These are phyloP conservation scores for Passerina amoena DNA, from an alignment of 2,113 vertebrate genomes.

Conservation along the genomic window DNA sequence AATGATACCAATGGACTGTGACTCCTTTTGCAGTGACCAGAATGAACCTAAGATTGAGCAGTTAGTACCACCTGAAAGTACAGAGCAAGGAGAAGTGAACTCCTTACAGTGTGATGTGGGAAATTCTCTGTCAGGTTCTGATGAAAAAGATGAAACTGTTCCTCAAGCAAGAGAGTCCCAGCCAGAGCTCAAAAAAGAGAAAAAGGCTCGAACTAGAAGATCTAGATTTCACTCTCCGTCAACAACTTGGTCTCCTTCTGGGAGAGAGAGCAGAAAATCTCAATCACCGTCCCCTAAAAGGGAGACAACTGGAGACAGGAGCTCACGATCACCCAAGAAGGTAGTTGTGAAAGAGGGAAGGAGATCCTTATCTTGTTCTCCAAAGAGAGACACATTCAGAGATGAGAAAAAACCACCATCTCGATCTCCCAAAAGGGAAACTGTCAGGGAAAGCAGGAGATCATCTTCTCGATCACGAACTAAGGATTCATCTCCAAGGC, in stretches of 20 bases:
- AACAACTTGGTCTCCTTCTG: slow-evolving; percentile 90
- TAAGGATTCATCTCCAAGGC: slow-evolving; percentile 72
- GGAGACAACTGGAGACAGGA: slow-evolving; percentile 71
- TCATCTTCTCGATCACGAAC: slow-evolving; percentile 63
- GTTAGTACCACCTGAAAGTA: slow-evolving; percentile 7
- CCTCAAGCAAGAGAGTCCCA: slow-evolving; percentile 58
- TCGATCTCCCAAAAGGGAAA: slow-evolving; percentile 84
- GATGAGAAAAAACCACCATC: slow-evolving; percentile 74
- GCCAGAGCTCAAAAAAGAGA: slow-evolving; percentile 61
- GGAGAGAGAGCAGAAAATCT: slow-evolving; percentile 74
- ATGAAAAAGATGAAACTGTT: slow-evolving; percentile 51
- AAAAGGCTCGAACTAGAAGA: slow-evolving; percentile 75
- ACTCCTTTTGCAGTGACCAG: slow-evolving; percentile 84
- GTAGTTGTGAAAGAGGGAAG: slow-evolving; percentile 51
- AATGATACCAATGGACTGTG: slow-evolving; percentile 90
- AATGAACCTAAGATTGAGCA: slow-evolving; percentile 70
- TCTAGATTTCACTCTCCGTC: slow-evolving; percentile 95
- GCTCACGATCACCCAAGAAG: slow-evolving; percentile 75
- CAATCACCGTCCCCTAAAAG: slow-evolving; percentile 76
- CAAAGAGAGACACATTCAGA: slow-evolving; percentile 46
- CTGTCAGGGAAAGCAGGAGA: slow-evolving; percentile 72
- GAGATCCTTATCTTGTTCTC: slow-evolving; percentile 70
- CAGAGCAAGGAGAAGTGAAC: slow-evolving; percentile 24
- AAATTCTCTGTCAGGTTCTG: background rate
- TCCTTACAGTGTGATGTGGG: background rate